Base-by-base conservation (phyloP, 2,113 vertebrate species). In the Tylochromis polylepis region DNA sequence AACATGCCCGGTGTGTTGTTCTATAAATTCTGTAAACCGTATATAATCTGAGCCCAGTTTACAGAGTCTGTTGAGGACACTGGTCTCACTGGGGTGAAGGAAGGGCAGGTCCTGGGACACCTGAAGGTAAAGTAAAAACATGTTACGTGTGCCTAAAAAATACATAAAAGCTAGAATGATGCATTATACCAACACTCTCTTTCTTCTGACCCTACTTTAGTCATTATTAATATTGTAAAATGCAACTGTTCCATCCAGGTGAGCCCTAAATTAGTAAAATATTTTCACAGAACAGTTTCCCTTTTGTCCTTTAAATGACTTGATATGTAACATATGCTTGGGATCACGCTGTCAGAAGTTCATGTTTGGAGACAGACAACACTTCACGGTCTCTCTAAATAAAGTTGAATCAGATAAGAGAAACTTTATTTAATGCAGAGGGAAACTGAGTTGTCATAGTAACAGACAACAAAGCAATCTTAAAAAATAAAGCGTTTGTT, bases 71-170 rank as follows among this genome's bases (percentile, higher is more conserved):
- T 97, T 98, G 79, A 99, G 95, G 80, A 99, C 97, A 24, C 97
- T 97, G 79, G 96, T 97, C 95, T 99, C 99, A 93, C 98, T 98
- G 65, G 98, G 98, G 57, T 99, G 99, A 81, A 99, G 96, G 92
- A 99, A 99, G 1, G 98, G 98, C 59, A 99, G 96, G 56, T 99
- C 98, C 94, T 99, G 98, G 18, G 97, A 98, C 59, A 99, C 98
- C 99, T 99, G 90, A 8, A 5, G 31, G 14, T 34, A 41, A 59
- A 70, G 20, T 24, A 41, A 38, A 62, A 65, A 65, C 60, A 65
- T 12, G 11, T 65, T 36, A 36, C 12, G 8, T 8, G 41, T 29
- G 24, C 41, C 15, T 29, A 46, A 49, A 43, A 29, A 75, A 51
- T 51, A 11, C 43, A 29, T 3, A 49, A 46, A 49, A 18, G 70